Evolutionary conservation across 2,888 invertebrate genomes (phyloP).

Genomic region (Acanthococcus lagerstroemiae): DNA sequence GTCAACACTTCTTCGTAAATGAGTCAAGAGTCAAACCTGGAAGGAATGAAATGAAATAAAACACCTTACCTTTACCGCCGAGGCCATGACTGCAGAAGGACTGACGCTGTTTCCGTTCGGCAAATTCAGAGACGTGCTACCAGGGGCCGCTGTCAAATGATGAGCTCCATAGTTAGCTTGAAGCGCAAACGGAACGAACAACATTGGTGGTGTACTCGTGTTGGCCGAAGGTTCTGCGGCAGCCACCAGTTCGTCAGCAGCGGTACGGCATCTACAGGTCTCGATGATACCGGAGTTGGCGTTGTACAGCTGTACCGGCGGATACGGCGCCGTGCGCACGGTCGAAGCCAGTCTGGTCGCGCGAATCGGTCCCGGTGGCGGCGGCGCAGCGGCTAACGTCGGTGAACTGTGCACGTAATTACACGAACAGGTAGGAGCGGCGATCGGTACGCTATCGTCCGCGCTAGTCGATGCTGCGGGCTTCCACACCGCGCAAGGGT

Average conservation of each 20-base stretch:
- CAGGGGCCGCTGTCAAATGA: slow-evolving; percentile 36
- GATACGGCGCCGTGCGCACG: slow-evolving; percentile 39
- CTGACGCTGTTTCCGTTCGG: slow-evolving; percentile 41
- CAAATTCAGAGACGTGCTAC: slow-evolving; percentile 3
- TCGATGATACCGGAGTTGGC: slow-evolving; percentile 25
- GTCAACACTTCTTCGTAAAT: no score
- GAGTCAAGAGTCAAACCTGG: no score
- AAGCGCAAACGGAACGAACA: slow-evolving; percentile 46
- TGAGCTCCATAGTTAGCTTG: slow-evolving; percentile 43
- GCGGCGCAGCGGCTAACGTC: slow-evolving; percentile 28
- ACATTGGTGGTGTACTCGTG: slow-evolving; percentile 43
- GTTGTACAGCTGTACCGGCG: slow-evolving; percentile 32
- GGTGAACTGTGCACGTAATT: slow-evolving; percentile 6
- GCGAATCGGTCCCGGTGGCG: slow-evolving; percentile 20
- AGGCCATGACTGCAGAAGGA: slow-evolving; percentile 32
- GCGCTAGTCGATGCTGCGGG: slow-evolving; percentile 36
- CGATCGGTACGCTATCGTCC: slow-evolving; percentile 16
- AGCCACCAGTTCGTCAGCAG: slow-evolving; percentile 20
- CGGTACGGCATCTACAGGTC: slow-evolving; percentile 30
- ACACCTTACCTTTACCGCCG: slow-evolving; percentile 19
- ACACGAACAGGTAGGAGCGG: background rate
- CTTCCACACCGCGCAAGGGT: slow-evolving; percentile 48
- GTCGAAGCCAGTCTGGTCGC: slow-evolving; percentile 38
- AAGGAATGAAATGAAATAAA: background rate
- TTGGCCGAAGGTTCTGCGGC: slow-evolving; percentile 37